Conservation (phyloP, 1,140 invertebrate species). For the Drosophila pruinosa region DNA sequence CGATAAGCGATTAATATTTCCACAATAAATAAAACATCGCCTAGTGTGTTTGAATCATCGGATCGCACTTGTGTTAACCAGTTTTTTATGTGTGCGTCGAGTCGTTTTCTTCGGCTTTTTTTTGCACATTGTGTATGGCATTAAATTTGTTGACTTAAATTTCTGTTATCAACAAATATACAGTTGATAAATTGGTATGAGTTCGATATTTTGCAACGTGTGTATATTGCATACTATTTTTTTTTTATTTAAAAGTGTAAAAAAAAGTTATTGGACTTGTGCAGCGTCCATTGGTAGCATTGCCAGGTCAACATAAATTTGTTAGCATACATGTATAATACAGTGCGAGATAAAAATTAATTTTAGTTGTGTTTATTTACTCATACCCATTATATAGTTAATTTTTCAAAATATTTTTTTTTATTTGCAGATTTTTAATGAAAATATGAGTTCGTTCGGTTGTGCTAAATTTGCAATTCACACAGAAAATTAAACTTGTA, state of each 20-base stretch:
- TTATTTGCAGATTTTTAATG: conserved; percentile 1
- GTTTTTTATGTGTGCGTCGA: conserved; percentile 29
- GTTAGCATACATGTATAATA: conserved; percentile 35
- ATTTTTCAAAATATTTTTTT: neutral
- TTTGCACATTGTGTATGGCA: conserved; percentile 36
- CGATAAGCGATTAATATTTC: too few relatives aligned
- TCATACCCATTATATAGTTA: neutral
- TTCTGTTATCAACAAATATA: neutral
- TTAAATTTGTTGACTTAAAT: conserved; percentile 12
- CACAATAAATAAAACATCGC: too few relatives aligned
- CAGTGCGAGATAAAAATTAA: conserved; percentile 27
- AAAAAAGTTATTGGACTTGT: neutral
- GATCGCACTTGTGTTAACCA: too few relatives aligned
- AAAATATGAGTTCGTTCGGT: conserved; percentile 17
- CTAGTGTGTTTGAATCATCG: too few relatives aligned
- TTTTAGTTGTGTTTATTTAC: neutral
- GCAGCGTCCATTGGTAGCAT: conserved; percentile 57
- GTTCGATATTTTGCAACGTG: neutral
- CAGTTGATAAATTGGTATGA: conserved; percentile 20
- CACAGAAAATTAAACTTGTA: neutral
- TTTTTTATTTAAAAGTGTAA: neutral
- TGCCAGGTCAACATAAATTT: conserved; percentile 52
- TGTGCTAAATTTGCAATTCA: neutral
- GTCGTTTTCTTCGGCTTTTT: conserved; percentile 49
- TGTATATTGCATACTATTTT: neutral